Evolutionary conservation across 2,113 vertebrate species (phyloP), one percentile per base, ranked within the genome.

Genomic region (Ailuropoda melanoleuca): DNA sequence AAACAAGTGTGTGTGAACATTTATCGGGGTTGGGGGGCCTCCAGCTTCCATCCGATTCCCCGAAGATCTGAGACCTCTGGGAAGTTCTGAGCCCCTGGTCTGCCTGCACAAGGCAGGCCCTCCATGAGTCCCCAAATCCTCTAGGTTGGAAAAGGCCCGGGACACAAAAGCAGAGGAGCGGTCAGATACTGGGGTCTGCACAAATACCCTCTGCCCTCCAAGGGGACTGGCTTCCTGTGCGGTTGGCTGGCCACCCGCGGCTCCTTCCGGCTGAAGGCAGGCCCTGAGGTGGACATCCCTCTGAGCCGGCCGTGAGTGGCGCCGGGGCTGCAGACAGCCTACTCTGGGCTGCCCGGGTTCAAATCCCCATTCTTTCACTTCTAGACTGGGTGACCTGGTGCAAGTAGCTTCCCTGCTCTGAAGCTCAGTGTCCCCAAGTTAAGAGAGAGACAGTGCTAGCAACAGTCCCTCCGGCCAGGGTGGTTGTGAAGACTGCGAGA

Each of bases 381-480:
- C 48, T 13, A 34, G 37, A 11, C 1, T 37, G 58, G 74, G 56
- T 60, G 66, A 64, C 77, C 29, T 72, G 31, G 46, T 70, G n/a
- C 43, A 9, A 3, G 62, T 29, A 70, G 39, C 26, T 78, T 53
- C 4, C 4, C 24, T 11, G 70, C 93, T 34, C 37, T n/a, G 92
- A 39, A 37, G 26, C 55, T 48, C 75, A 0, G 1, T 6, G 50
- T 58, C 37, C 7, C 14, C 56, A 5, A 34, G 94, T 53, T 58
- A 21, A 26, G 9, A 55, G 9, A 15, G 70, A 29, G 58, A 29
- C 4, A 0, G 53, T 8, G 14, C 15, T 21, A 1, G 15, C 0
- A 1, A 19, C 0, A 0, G 60, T 6, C 0, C 37, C 29, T 10
- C 6, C 8, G 0, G 0, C 4, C 29, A 0, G 80, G 55, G 43